phyloP scores from a whole-genome alignment of 1,140 invertebrate genomes.

The Anagrus nilaparvatae region DNA sequence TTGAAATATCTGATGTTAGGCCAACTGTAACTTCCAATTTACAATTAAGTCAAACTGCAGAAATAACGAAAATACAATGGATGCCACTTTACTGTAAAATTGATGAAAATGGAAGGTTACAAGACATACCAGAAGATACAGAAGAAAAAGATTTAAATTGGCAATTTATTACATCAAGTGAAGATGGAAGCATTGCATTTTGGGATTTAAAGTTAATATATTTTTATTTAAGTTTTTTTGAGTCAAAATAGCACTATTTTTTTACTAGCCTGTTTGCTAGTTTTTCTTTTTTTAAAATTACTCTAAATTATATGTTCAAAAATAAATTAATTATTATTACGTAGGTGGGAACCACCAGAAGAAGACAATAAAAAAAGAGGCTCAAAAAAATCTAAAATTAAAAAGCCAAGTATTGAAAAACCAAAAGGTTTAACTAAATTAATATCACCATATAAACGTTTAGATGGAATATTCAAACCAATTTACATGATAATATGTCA shows the following conservation, averaged over 20 bases:
- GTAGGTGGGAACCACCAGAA: not conserved
- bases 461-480: constrained; percentile 50
- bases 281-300: too few species aligned
- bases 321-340: not conserved
- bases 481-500: constrained; percentile 38
- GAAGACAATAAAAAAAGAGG: constrained; percentile 22
- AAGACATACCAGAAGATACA: constrained; percentile 29
- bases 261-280: too few species aligned
- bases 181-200: constrained; percentile 56
- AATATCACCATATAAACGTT: constrained; percentile 45
- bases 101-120: constrained; percentile 48
- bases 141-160: constrained; percentile 39
- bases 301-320: too few species aligned
- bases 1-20: constrained; percentile 44
- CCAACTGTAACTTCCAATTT: constrained; percentile 51
- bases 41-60: constrained; percentile 48
- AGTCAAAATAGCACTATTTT: too few species aligned
- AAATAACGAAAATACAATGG: constrained; percentile 56
- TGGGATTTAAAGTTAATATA: constrained; percentile 52
- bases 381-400: not conserved
- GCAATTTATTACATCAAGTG: constrained; percentile 53
- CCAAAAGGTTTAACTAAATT: constrained; percentile 46
- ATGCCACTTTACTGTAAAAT: constrained; percentile 49
- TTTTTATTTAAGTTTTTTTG: too few species aligned
- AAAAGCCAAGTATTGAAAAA: constrained; percentile 17